phyloP scores from a whole-genome alignment of 2,888 invertebrate species.

The Callosobruchus maculatus region DNA sequence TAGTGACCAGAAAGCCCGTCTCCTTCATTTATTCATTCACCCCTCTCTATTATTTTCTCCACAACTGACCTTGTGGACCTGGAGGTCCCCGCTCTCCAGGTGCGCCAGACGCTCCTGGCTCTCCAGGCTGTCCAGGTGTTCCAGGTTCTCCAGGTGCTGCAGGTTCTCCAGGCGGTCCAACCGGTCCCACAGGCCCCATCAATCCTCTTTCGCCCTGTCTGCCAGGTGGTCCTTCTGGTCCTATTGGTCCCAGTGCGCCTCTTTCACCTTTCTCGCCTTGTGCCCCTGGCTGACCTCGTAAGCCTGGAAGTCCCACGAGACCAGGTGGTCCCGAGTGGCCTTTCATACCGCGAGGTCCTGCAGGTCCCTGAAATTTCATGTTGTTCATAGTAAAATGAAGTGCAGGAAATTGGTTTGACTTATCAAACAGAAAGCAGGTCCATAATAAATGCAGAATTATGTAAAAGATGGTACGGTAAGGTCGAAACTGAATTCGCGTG shows the following conservation, averaged over 20 bases:
- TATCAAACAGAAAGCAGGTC: no score
- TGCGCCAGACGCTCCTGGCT: slow-evolving; percentile 68
- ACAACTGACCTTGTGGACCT: slow-evolving; percentile 52
- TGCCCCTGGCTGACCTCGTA: slow-evolving; percentile 62
- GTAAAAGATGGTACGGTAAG: no score
- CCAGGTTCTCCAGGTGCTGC: slow-evolving; percentile 78
- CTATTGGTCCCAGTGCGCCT: slow-evolving; percentile 63
- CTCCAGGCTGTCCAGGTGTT: slow-evolving; percentile 66
- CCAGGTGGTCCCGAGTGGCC: slow-evolving; percentile 70
- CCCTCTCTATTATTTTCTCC: no score
- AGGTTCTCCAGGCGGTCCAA: slow-evolving; percentile 76
- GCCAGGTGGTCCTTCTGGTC: slow-evolving; percentile 76
- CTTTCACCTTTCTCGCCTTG: slow-evolving; percentile 75
- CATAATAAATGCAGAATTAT: no score
- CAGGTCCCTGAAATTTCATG: slow-evolving; percentile 57
- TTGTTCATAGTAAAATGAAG: no score
- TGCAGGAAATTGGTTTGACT: no score
- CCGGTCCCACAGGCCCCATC: slow-evolving; percentile 70
- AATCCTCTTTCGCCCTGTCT: slow-evolving; percentile 66
- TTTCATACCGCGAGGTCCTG: slow-evolving; percentile 65
- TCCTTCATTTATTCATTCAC: no score
- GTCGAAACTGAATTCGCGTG: no score
- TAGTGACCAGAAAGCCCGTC: no score
- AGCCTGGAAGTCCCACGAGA: slow-evolving; percentile 67
- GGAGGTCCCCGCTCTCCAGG: slow-evolving; percentile 71